Base-by-base conservation (phyloP, 2,797 vertebrate genomes). In the Mormyrus proboscirostris region DNA sequence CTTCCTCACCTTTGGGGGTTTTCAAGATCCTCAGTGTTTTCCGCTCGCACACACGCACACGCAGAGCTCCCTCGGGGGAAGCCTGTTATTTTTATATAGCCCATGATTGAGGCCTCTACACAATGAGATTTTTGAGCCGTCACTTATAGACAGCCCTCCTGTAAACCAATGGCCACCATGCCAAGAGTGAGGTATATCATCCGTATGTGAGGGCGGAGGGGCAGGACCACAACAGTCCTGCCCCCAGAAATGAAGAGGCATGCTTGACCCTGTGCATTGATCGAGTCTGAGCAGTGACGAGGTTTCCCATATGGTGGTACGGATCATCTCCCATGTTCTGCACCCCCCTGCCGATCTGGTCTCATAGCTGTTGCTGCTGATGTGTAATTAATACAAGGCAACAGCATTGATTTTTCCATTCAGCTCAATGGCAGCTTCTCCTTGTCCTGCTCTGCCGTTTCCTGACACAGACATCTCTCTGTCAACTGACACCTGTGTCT, bases 341-440 rank as follows among this genome's bases (percentile, higher is more conserved):
- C 19, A 4, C 33, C 12, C 29, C 41, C 38, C 19, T 41, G 5
- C 38, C 7, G 7, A 8, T n/a, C 8, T 53, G 14, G 16, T 4
- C 51, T 29, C 62, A 33, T 69, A 8, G 7, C 57, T 9, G 22
- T 29, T 33, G 25, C 25, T 50, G 29, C 29, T 22, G 53, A 38
- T 55, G 57, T 10, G 33, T 87, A 62, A 87, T 87, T 59, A 87
- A 87, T 87, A 62, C 55, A 59, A 25, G 25, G 19, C 86, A n/a
- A 3, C 38, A 29, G 53, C 29, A 62, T 87, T 22, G 55, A 87
- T 87, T 62, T 87, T 84, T 55, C 25, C 55, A 87, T 87, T 47
- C 9, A 44, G 33, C 55, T 55, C 14, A 62, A 87, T 44, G 33
- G 38, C 29, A 59, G n/a, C 3, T 41, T 41, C 53, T 8, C 19